Evolutionary conservation across 2,113 vertebrate species (phyloP).

Genomic region (Epinephelus moara): DNA sequence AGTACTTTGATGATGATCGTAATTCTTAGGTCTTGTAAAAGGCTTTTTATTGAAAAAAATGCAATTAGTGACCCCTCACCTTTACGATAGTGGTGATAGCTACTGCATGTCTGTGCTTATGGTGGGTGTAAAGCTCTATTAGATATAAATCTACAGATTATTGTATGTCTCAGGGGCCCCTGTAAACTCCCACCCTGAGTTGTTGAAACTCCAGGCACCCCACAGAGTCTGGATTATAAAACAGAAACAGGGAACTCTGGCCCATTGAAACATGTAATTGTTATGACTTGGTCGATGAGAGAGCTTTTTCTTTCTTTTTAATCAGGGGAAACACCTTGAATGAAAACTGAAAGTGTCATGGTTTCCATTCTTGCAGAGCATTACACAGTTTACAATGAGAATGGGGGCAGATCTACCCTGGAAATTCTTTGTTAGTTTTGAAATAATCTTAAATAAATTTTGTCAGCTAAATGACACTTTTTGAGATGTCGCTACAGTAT

Average conservation of each 20-base stretch:
- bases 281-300: background rate
- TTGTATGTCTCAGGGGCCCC: slow-evolving; percentile 14
- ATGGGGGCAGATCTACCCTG: background rate
- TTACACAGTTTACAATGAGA: background rate
- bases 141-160: slow-evolving; percentile 30
- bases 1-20: slow-evolving; percentile 6
- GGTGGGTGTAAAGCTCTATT: background rate
- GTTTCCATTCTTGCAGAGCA: background rate
- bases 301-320: background rate
- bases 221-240: background rate
- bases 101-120: background rate
- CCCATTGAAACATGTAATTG: slow-evolving; percentile 29
- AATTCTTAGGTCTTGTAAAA: background rate
- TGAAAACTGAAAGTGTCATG: slow-evolving; percentile 2
- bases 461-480: background rate
- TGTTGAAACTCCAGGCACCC: background rate
- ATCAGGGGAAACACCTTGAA: background rate
- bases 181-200: slow-evolving; percentile 19
- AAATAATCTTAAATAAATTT: background rate
- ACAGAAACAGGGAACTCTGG: slow-evolving; percentile 3
- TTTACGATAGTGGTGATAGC: background rate
- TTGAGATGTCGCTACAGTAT: no score
- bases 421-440: background rate
- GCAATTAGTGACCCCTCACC: slow-evolving; percentile 3
- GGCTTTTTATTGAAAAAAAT: slow-evolving; percentile 13